These are phyloP conservation scores for Cyaniris semiargus DNA, from an alignment of 2,888 invertebrate genomes.

Conservation along the genomic window DNA sequence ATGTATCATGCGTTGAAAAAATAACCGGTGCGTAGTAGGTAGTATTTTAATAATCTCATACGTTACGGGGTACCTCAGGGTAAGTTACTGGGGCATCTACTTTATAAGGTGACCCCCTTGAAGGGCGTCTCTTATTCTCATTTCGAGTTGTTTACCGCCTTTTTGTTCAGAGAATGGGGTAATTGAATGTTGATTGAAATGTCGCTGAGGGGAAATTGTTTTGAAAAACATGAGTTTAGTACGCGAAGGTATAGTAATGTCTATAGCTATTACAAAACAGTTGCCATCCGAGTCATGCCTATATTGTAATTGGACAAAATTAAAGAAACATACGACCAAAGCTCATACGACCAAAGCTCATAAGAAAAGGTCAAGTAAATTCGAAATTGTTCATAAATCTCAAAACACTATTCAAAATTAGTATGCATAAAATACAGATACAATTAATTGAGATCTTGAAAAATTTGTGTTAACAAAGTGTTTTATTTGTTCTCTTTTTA, in stretches of 20 bases:
- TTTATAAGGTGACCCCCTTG: constrained; percentile 60
- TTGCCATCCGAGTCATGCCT: neutral
- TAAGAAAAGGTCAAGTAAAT: neutral
- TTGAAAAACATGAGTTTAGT: constrained; percentile 42
- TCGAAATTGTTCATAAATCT: neutral
- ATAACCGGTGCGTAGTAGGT: constrained; percentile 18
- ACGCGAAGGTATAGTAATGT: neutral
- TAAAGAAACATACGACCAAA: neutral
- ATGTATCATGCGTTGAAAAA: constrained; percentile 44
- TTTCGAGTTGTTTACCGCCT: constrained; percentile 57
- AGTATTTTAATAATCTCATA: constrained; percentile 35
- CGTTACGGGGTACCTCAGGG: constrained; percentile 53
- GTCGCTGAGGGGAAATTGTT: constrained; percentile 50
- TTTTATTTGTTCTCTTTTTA: neutral
- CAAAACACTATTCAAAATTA: neutral
- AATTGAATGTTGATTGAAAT: constrained; percentile 59
- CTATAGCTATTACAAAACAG: neutral
- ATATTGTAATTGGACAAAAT: neutral
- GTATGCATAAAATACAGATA: neutral
- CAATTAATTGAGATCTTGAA: constrained; percentile 13
- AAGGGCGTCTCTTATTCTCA: constrained; percentile 61
- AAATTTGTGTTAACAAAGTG: constrained; percentile 26
- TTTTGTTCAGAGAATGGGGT: constrained; percentile 53
- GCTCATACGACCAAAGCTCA: too few species aligned
- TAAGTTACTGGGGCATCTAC: constrained; percentile 52